Evolutionary conservation across 2,113 vertebrate genomes (phyloP), one percentile per base, ranked within the genome.

Genomic region (Bostrychus sinensis): DNA sequence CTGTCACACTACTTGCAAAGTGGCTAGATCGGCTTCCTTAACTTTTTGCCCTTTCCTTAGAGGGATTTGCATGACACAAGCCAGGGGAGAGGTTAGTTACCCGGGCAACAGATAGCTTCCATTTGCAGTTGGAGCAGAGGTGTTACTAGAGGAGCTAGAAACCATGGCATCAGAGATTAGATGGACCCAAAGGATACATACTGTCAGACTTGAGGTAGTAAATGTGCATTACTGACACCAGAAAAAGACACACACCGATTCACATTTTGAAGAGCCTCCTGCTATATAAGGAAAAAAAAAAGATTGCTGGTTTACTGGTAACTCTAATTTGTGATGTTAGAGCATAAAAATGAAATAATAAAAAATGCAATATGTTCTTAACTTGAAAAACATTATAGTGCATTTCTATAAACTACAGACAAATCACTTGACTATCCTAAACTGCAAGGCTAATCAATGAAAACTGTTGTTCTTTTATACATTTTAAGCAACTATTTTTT

Each of bases 21-120:
- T 84, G 85, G 67, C 79, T 82, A 71, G 55, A 81, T 77, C 53
- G 55, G 62, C 83, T 86, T 73, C 83, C 72, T 87, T 89, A 88
- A 91, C 87, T 90, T 90, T 81, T 81, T 78, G 63, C 74, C 76
- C 65, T 84, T 83, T 88, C 71, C 84, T 75, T 63, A 42, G 45
- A 80, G 57, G 80, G 80, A 90, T 91, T 89, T 89, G 83, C 88
- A 86, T 91, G 86, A 89, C 83, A 85, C 81, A 85, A 78, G 78
- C 79, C 79, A 82, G 74, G 74, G 85, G 77, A 86, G 78, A 80
- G 83, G 78, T 87, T 81, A 74, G 88, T 92, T 92, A 75, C 91
- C 88, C 6, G 26, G 88, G 88, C 63, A 90, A 92, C 89, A 61
- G 82, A 85, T 89, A 90, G 88, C 81, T 85, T 85, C 87, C 80